A percentile compares a stretch with the other conserved stretches of the same genome.
phyloP scores from a whole-genome alignment of 2,888 invertebrate species.

The Habrosyne pyritoides region DNA sequence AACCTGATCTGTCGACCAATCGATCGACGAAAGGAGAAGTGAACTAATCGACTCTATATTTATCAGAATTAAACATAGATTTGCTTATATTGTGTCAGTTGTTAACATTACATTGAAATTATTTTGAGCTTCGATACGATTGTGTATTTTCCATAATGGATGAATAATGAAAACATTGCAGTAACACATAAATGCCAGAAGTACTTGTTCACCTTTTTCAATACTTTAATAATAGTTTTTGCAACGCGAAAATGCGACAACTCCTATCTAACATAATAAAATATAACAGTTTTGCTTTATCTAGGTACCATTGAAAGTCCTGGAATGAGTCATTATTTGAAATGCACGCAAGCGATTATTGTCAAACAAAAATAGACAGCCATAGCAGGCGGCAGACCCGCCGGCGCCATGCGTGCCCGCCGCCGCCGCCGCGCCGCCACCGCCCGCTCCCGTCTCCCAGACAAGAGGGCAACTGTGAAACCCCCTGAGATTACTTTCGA shows the following conservation, averaged over 20 bases:
- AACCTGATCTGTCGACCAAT: not conserved
- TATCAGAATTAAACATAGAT: too few species aligned
- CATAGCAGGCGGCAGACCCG: slow-evolving; percentile 61
- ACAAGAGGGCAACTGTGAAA: slow-evolving; percentile 41
- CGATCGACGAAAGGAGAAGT: not conserved
- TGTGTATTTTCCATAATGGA: too few species aligned
- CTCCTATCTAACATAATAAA: too few species aligned
- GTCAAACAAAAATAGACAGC: slow-evolving; percentile 48
- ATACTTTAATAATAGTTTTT: too few species aligned
- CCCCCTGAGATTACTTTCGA: slow-evolving; percentile 43
- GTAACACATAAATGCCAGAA: too few species aligned
- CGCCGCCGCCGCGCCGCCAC: slow-evolving; percentile 17
- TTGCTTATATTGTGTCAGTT: too few species aligned
- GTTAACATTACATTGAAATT: too few species aligned
- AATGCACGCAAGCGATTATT: slow-evolving; percentile 30
- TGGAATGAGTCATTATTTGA: slow-evolving; percentile 9
- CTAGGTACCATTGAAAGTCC: not conserved
- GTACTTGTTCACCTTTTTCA: too few species aligned
- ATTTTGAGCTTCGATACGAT: too few species aligned
- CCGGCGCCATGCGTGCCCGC: slow-evolving; percentile 53
- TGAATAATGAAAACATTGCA: too few species aligned
- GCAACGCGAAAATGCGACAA: too few species aligned
- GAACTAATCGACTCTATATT: not conserved
- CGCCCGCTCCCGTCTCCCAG: slow-evolving; percentile 31
- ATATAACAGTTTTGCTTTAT: not conserved